These are phyloP conservation scores for Callimorpha dominula DNA, from an alignment of 2,888 invertebrate genomes.

Conservation along the genomic window DNA sequence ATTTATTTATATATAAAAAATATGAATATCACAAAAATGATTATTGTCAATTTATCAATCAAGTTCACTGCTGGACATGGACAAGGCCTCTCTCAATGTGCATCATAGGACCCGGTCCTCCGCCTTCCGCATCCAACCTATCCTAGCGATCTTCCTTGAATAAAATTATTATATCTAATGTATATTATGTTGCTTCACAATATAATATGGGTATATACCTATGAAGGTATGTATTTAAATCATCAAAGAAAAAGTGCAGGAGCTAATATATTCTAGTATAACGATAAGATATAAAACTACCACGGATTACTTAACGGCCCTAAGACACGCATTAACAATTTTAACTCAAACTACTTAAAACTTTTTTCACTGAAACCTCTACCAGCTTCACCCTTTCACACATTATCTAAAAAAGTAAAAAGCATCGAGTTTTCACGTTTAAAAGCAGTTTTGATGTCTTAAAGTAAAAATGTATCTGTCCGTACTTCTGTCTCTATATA, in stretches of 20 bases:
- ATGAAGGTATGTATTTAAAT: constrained; percentile 8
- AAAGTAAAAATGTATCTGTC: constrained; percentile 33
- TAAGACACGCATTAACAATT: constrained; percentile 39
- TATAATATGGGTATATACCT: too few species aligned
- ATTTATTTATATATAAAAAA: too few species aligned
- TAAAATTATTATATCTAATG: too few species aligned
- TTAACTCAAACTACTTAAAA: constrained; percentile 35
- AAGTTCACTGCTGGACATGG: too few species aligned
- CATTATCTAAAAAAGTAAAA: constrained; percentile 40
- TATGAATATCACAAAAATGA: too few species aligned
- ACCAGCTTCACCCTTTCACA: background rate
- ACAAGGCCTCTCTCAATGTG: too few species aligned
- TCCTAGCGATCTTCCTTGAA: too few species aligned
- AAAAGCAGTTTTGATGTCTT: constrained; percentile 15
- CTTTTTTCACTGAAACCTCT: constrained; percentile 25
- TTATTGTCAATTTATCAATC: too few species aligned
- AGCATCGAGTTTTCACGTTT: constrained; percentile 14
- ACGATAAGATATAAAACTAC: constrained; percentile 39
- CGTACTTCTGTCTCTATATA: constrained; percentile 14
- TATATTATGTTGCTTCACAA: too few species aligned
- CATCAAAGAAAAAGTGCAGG: background rate
- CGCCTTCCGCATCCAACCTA: too few species aligned
- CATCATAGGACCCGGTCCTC: too few species aligned
- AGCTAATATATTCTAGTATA: constrained; percentile 18
- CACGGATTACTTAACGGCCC: constrained; percentile 60